A percentile compares a stretch with the other conserved stretches of the same genome.
phyloP scores from a whole-genome alignment of 2,888 invertebrate genomes.

The Eumerus sabulonum region DNA sequence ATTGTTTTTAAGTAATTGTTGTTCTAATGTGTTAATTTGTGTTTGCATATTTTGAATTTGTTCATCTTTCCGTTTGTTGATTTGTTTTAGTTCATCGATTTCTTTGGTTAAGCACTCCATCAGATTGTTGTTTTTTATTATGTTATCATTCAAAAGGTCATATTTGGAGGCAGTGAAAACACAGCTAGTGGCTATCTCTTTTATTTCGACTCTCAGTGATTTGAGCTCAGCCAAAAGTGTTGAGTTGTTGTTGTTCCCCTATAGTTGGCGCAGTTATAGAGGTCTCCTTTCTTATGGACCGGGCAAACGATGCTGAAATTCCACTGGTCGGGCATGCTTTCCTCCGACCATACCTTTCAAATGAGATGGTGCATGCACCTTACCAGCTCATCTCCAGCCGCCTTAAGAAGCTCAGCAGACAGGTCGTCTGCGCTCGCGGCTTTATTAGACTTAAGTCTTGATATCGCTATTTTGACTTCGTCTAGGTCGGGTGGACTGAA shows the following conservation, averaged over 20 bases:
- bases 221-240: not conserved
- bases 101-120: not conserved
- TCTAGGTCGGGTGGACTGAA: too few relatives aligned
- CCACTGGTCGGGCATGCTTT: too few relatives aligned
- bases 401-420: too few relatives aligned
- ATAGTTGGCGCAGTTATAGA: too few relatives aligned
- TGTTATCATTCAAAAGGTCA: not conserved
- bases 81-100: not conserved
- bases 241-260: conserved; percentile 2
- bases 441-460: too few relatives aligned
- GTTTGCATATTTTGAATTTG: conserved; percentile 1
- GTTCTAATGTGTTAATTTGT: conserved; percentile 5
- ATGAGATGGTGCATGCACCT: too few relatives aligned
- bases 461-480: too few relatives aligned
- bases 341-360: too few relatives aligned
- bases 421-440: too few relatives aligned
- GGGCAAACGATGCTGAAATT: too few relatives aligned
- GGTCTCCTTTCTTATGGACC: too few relatives aligned
- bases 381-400: too few relatives aligned
- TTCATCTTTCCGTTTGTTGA: conserved; percentile 18
- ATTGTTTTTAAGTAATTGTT: conserved; percentile 8
- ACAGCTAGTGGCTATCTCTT: conserved; percentile 4
- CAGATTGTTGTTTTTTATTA: conserved; percentile 12
- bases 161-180: not conserved
- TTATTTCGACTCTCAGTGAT: not conserved